A percentile compares a stretch with the other conserved stretches of the same genome.
These are phyloP conservation scores for Chaetodon trifasciatus DNA, from an alignment of 2,797 vertebrate genomes.

Conservation along the genomic window DNA sequence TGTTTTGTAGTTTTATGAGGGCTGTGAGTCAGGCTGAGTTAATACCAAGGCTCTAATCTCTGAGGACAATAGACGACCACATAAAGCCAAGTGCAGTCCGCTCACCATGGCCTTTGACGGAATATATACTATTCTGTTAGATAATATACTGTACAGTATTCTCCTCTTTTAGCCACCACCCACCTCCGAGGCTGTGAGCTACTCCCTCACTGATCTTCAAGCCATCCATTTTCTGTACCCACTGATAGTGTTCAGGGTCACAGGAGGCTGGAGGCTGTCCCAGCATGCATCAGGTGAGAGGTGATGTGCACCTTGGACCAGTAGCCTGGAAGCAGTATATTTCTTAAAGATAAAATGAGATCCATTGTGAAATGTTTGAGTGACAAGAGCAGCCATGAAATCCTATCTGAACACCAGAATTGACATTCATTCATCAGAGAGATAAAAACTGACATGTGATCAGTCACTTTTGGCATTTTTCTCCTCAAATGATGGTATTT, in stretches of 20 bases:
- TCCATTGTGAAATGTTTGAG: background rate
- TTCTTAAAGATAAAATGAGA: constrained; percentile 1
- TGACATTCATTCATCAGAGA: background rate
- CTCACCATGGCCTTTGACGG: background rate
- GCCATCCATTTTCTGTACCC: constrained; percentile 16
- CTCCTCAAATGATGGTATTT: background rate
- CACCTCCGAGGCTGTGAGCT: constrained; percentile 11
- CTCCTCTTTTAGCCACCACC: constrained; percentile 29
- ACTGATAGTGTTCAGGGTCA: background rate
- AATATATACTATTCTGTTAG: constrained; percentile 3
- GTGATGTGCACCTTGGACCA: background rate
- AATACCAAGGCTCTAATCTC: constrained; percentile 1
- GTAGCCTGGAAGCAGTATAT: background rate
- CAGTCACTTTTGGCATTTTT: background rate
- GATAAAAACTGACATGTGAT: background rate
- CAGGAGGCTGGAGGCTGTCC: constrained; percentile 11
- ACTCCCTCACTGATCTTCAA: constrained; percentile 3
- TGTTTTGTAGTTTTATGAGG: background rate
- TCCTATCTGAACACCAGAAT: too few species aligned
- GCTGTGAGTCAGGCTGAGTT: background rate
- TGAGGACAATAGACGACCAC: constrained; percentile 14
- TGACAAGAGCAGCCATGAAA: background rate
- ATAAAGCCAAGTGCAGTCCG: constrained; percentile 10
- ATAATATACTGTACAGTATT: constrained; percentile 10
- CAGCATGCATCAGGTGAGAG: constrained; percentile 10